Conservation (phyloP, 2,113 vertebrate species). For the Isurus oxyrinchus region DNA sequence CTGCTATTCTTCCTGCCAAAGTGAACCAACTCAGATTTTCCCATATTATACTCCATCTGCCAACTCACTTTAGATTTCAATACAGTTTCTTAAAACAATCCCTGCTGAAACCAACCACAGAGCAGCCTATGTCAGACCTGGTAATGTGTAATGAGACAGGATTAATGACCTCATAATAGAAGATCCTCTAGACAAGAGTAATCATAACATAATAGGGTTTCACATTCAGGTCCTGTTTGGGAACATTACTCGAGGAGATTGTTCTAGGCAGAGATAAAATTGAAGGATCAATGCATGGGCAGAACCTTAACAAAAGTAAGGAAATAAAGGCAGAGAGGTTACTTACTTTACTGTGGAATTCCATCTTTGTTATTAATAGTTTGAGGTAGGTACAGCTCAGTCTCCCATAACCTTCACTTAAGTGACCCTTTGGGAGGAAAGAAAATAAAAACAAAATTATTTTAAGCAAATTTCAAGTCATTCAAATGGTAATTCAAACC, state of each 20-base stretch:
- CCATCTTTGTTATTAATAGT: slow-evolving; percentile 98
- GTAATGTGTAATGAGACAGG: no score
- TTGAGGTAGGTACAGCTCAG: slow-evolving; percentile 98
- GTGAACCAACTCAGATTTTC: no score
- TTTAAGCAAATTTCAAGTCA: not conserved
- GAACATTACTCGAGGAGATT: not conserved
- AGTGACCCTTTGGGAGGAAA: slow-evolving; percentile 67
- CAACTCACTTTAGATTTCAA: no score
- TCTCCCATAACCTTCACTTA: slow-evolving; percentile 91
- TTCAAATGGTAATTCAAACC: not conserved
- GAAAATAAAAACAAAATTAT: not conserved
- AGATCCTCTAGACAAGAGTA: no score
- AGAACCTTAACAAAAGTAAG: not conserved
- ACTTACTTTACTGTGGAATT: slow-evolving; percentile 94
- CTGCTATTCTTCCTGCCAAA: no score
- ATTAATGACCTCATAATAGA: no score
- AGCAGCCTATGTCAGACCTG: no score
- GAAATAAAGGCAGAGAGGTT: slow-evolving; percentile 18
- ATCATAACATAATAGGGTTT: no score
- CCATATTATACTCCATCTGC: no score
- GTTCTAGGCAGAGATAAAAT: no score
- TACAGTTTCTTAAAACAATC: no score
- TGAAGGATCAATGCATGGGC: not conserved
- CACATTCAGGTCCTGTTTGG: not conserved
- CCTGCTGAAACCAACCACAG: no score